Conservation (phyloP, 2,113 vertebrate genomes). For the Pterocles gutturalis region DNA sequence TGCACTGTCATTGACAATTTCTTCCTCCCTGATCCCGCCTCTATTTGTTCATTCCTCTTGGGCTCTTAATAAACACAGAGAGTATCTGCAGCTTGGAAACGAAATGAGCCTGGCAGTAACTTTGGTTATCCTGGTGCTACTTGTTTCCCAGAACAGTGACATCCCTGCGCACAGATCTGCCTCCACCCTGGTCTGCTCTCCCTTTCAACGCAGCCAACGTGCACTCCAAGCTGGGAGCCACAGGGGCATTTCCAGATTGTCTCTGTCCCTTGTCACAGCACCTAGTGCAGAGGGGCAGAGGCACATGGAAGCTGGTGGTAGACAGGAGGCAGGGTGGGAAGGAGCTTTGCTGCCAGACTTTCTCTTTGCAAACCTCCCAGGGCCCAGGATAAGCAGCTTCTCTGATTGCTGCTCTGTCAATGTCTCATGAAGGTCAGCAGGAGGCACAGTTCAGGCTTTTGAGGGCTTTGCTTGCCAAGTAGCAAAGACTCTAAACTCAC, state of each 20-base stretch:
- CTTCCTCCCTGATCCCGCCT: background rate
- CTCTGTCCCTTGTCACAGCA: background rate
- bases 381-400: background rate
- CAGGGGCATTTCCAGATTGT: background rate
- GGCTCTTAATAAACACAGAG: background rate
- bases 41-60: background rate
- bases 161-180: background rate
- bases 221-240: background rate
- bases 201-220: accelerated
- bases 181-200: background rate
- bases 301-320: background rate
- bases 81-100: background rate
- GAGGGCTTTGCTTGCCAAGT: background rate
- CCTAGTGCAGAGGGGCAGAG: background rate
- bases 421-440: background rate
- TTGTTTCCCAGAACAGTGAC: background rate
- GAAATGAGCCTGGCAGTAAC: background rate
- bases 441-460: background rate
- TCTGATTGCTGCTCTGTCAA: background rate
- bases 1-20: background rate
- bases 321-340: background rate
- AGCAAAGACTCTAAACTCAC: background rate
- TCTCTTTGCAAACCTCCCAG: background rate
- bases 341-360: background rate
- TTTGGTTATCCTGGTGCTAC: background rate